Evolutionary conservation across 2,888 invertebrate genomes (phyloP), one percentile per base, ranked within the genome.

Genomic region (Argyra leucocephala): DNA sequence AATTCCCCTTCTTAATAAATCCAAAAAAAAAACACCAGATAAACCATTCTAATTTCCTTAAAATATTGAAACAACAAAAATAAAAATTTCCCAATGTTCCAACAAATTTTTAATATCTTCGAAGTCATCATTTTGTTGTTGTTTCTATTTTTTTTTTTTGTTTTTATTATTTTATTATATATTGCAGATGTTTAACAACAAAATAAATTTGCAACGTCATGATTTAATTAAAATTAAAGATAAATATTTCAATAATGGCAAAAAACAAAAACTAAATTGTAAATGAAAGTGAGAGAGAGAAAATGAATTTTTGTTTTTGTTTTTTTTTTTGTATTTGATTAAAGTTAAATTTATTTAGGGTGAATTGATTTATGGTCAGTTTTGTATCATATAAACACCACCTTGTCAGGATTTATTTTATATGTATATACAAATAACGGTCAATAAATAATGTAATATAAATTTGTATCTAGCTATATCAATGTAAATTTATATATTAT

Each of bases 191-290:
- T 48, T 48, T 48, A 48, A 48, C 48, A 48, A 15, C 4, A 48
- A 48, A 48, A 48, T 48, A 48, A 48, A 48, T 48, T 48, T 48
- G 48, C 48, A 48, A 48, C 18, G 48, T 48, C 48, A 48, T 48
- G 48, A 48, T 48, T 48, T 48, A 48, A 48, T 48, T 48, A 48
- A 48, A 48, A 48, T 15, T 18, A 48, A 18, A n/a, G n/a, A n/a
- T n/a, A 48, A 48, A 48, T 48, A 48, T 48, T 12, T 48, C 48
- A 48, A 48, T 48, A 48, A 48, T 48, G 48, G 9, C 48, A 12
- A 12, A 31, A 31, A 31, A 31, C 12, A 31, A 31, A 31, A 48
- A 48, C 48, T 5, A 15, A 48, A 48, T 48, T 15, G 15, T 48
- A 15, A 12, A 26, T 12, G 9, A 31, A 6, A 12, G 12, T 31